Percentiles rank a stretch among this genome's conserved stretches.
phyloP scores from a whole-genome alignment of 2,888 invertebrate genomes.

The Coenonympha glycerion region DNA sequence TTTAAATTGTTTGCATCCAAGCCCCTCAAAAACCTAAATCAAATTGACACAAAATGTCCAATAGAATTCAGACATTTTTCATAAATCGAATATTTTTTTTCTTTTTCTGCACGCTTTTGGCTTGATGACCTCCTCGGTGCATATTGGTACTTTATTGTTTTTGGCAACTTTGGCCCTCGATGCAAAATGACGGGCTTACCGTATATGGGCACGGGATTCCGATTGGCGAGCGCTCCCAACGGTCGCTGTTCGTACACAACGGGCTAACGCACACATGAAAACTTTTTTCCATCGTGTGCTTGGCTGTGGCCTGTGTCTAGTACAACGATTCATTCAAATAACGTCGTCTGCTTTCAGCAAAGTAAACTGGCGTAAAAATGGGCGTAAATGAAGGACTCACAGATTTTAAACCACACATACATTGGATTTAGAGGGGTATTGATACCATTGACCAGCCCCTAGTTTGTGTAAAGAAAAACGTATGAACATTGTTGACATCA shows the following conservation, averaged over 20 bases:
- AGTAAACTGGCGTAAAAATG: conserved; percentile 37
- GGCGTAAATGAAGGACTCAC: conserved; percentile 29
- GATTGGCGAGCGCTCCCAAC: conserved; percentile 79
- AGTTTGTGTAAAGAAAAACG: no score
- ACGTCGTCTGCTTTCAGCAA: conserved; percentile 22
- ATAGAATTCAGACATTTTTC: conserved; percentile 45
- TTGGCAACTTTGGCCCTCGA: conserved; percentile 54
- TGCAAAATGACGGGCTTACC: conserved; percentile 80
- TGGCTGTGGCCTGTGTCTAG: no score
- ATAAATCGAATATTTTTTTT: conserved; percentile 48
- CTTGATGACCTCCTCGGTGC: conserved; percentile 47
- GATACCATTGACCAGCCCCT: conserved; percentile 17
- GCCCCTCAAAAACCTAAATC: conserved; percentile 42
- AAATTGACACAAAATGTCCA: conserved; percentile 30
- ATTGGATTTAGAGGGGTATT: conserved; percentile 16
- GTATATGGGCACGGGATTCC: conserved; percentile 85
- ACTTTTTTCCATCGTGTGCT: conserved; percentile 22
- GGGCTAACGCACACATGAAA: conserved; percentile 39
- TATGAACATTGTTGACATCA: no score
- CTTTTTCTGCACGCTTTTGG: conserved; percentile 40
- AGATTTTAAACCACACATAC: conserved; percentile 6
- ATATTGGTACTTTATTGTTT: conserved; percentile 6
- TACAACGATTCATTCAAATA: conserved; percentile 26
- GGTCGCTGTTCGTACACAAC: conserved; percentile 63
- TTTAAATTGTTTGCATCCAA: conserved; percentile 39